Conservation (phyloP, 2,797 vertebrate genomes). For the Calcarius lapponicus region DNA sequence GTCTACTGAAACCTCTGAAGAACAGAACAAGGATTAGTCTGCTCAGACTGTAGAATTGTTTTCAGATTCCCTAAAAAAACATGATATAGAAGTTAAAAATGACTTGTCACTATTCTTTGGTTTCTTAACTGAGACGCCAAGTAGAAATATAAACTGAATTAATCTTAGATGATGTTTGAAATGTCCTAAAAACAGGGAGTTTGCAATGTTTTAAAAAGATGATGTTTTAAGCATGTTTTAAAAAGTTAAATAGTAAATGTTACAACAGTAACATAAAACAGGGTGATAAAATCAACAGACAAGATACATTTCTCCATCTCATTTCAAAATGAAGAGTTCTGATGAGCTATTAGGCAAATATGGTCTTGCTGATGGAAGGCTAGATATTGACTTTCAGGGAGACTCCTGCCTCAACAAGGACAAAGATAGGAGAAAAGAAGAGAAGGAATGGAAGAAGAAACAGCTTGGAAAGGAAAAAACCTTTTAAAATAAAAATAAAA, state of each 20-base stretch:
- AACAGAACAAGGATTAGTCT: not conserved
- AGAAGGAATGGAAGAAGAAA: not conserved
- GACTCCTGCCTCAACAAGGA: not conserved
- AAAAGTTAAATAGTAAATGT: not conserved
- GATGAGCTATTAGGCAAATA: not conserved
- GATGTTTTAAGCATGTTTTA: not conserved
- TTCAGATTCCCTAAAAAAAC: not conserved
- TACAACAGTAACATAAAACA: not conserved
- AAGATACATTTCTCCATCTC: not conserved
- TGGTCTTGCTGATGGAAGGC: not conserved
- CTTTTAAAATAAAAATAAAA: not conserved
- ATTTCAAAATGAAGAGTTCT: slow-evolving; percentile 19
- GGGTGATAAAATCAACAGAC: not conserved
- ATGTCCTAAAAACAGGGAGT: not conserved
- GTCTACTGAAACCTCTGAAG: not conserved
- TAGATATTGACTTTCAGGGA: not conserved
- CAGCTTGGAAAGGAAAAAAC: not conserved
- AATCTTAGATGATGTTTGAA: not conserved
- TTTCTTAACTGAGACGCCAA: not conserved
- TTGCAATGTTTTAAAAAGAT: not conserved
- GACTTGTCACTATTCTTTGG: not conserved
- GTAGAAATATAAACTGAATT: not conserved
- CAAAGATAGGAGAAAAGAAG: not conserved
- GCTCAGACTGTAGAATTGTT: not conserved
- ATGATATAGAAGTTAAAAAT: not conserved